These are phyloP conservation scores for Coluber constrictor DNA, from an alignment of 2,797 vertebrate species.

Conservation along the genomic window DNA sequence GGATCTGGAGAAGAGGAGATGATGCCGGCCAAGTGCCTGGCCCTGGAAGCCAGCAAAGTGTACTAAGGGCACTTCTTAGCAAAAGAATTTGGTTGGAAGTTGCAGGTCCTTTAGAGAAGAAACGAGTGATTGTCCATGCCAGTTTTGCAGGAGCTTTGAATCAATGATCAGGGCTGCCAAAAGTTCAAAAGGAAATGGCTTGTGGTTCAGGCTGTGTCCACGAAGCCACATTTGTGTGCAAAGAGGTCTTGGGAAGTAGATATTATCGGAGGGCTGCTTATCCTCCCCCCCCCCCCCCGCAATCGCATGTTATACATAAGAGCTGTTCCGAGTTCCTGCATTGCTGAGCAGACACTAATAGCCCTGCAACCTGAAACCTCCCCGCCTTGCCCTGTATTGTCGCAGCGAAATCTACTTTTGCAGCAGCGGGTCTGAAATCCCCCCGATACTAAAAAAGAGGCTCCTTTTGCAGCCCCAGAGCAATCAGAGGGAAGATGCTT, in stretches of 20 bases:
- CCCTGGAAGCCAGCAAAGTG: not conserved
- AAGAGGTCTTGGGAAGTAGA: rapidly evolving
- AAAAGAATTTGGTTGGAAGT: not conserved
- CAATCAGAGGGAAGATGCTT: not conserved
- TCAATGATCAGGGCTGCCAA: not conserved
- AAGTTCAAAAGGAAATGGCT: not conserved
- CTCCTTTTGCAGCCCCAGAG: not conserved
- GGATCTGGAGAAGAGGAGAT: not conserved
- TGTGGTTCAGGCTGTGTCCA: not conserved
- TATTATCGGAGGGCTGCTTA: not conserved
- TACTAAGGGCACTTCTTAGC: not conserved
- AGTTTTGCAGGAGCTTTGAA: not conserved
- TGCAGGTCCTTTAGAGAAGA: not conserved
- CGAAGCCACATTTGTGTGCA: not conserved
- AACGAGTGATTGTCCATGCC: not conserved
- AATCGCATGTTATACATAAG: slow-evolving; percentile 35
- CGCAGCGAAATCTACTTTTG: slow-evolving; percentile 49
- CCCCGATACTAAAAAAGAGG: slow-evolving; percentile 25
- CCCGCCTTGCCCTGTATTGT: slow-evolving; percentile 5
- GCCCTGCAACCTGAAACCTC: slow-evolving; percentile 48
- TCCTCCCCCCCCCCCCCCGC: slow-evolving; percentile 8
- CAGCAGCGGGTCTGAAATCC: slow-evolving; percentile 6
- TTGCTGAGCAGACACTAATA: slow-evolving; percentile 56
- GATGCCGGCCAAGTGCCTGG: not conserved
- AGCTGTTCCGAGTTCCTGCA: slow-evolving; percentile 21